Conservation (phyloP, 2,113 vertebrate species). For the Henicopernis longicauda region DNA sequence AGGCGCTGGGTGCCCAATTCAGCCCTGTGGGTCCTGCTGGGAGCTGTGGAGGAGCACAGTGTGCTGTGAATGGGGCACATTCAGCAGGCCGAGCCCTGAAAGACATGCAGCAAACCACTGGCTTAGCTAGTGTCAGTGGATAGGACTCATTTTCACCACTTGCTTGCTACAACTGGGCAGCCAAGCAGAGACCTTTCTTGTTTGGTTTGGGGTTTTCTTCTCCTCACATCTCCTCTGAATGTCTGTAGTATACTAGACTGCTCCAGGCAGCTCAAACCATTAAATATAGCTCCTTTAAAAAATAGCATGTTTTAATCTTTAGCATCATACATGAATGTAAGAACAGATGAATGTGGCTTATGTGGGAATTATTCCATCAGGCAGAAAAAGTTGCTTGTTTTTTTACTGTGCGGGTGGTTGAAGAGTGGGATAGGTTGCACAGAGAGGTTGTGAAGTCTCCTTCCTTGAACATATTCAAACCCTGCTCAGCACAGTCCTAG, state of each 20-base stretch:
- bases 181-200: not conserved
- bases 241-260: not conserved
- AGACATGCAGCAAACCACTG: not conserved
- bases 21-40: not conserved
- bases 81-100: not conserved
- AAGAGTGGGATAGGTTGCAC: not conserved
- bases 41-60: not conserved
- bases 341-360: not conserved
- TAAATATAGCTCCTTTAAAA: not conserved
- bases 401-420: not conserved
- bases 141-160: not conserved
- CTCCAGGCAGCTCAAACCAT: not conserved
- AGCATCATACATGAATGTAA: not conserved
- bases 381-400: not conserved
- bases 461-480: not conserved
- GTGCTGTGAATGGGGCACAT: not conserved
- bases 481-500: not conserved
- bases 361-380: not conserved
- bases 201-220: not conserved
- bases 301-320: not conserved
- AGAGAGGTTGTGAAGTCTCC: not conserved
- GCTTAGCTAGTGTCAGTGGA: not conserved
- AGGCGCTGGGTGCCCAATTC: not conserved
- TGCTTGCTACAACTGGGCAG: not conserved
- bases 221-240: not conserved